Evolutionary conservation across 2,797 vertebrate species (phyloP).

Genomic region (Protosalanx chinensis): DNA sequence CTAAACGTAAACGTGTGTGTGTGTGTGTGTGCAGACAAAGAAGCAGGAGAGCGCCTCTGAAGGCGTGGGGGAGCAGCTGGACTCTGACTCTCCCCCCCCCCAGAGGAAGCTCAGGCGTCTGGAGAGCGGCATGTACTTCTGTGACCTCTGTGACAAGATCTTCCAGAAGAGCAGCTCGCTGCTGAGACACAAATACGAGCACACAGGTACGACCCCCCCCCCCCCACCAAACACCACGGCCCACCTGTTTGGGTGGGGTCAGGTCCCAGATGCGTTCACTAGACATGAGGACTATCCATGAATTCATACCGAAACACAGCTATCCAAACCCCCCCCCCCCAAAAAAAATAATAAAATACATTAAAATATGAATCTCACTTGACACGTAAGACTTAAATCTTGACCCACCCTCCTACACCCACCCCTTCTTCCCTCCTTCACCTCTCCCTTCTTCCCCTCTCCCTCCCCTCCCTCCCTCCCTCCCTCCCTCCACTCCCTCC

Average conservation of each 20-base stretch:
- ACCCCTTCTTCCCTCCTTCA: not conserved
- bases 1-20: not conserved
- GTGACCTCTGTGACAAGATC: constrained; percentile 96
- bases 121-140: constrained; percentile 89
- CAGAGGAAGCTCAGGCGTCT: constrained; percentile 88
- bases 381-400: not conserved
- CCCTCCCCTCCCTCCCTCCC: not conserved
- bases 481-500: not conserved
- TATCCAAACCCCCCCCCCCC: too few relatives aligned
- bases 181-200: constrained; percentile 87
- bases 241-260: not conserved
- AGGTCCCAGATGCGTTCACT: too few relatives aligned
- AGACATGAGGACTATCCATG: too few relatives aligned
- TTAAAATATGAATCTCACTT: not conserved
- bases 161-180: constrained; percentile 98
- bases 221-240: too few relatives aligned
- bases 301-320: too few relatives aligned
- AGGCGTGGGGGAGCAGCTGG: constrained; percentile 83
- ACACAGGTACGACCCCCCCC: constrained; percentile 49
- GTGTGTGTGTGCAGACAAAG: constrained; percentile 53
- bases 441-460: not conserved
- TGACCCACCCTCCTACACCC: not conserved
- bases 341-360: too few relatives aligned
- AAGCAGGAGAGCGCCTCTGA: constrained; percentile 82
- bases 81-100: constrained; percentile 79